A percentile compares a stretch with the other conserved stretches of the same genome.
Conservation (phyloP, 2,797 vertebrate species). For the Poecilia velifera region DNA sequence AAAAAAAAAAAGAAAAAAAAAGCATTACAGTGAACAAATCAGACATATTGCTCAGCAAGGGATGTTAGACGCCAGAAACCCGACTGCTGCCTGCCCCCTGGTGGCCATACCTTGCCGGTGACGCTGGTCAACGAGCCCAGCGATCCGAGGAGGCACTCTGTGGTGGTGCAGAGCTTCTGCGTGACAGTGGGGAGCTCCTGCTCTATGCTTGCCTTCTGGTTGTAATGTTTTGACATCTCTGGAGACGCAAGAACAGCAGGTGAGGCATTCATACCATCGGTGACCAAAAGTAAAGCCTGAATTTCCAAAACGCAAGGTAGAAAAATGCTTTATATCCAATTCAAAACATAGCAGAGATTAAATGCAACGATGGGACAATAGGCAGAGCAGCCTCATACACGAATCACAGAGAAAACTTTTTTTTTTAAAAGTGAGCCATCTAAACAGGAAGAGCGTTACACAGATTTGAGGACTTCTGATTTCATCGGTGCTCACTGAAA, state of each 20-base stretch:
- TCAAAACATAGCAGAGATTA: not conserved
- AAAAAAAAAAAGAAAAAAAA: not conserved
- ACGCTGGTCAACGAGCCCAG: slow-evolving; percentile 88
- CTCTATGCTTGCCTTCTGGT: slow-evolving; percentile 92
- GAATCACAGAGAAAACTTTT: not conserved
- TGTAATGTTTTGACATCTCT: slow-evolving; percentile 96
- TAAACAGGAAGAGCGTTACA: not conserved
- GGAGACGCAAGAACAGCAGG: slow-evolving; percentile 36
- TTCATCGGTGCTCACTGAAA: not conserved
- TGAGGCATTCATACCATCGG: not conserved
- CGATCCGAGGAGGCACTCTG: slow-evolving; percentile 95
- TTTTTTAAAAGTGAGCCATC: too few relatives aligned
- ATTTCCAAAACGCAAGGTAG: too few relatives aligned
- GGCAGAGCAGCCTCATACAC: not conserved
- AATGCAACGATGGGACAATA: not conserved
- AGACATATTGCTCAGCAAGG: not conserved
- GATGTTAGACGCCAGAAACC: not conserved
- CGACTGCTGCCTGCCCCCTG: slow-evolving; percentile 63
- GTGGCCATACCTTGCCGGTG: slow-evolving; percentile 89
- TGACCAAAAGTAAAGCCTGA: not conserved
- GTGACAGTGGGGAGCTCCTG: slow-evolving; percentile 91
- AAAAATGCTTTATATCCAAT: not conserved
- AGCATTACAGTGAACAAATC: slow-evolving; percentile 18
- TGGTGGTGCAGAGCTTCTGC: slow-evolving; percentile 94
- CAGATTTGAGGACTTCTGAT: not conserved